A percentile compares a stretch with the other conserved stretches of the same genome.
These are phyloP conservation scores for Rissa tridactyla DNA, from an alignment of 2,113 vertebrate genomes.

Conservation along the genomic window DNA sequence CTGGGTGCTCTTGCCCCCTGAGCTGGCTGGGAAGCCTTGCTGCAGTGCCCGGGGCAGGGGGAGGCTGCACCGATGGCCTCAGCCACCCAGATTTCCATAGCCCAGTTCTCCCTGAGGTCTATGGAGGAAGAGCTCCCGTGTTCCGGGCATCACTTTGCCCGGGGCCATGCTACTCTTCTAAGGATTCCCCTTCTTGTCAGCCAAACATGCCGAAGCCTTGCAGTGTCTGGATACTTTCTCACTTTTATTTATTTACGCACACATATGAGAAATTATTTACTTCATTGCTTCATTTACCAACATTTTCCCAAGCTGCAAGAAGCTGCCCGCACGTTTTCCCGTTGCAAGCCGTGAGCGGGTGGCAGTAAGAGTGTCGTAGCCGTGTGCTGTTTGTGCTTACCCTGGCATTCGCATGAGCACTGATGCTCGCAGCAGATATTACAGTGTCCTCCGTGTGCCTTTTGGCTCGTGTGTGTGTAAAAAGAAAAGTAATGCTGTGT, in stretches of 20 bases:
- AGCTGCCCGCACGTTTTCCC: background rate
- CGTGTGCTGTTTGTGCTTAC: background rate
- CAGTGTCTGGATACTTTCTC: background rate
- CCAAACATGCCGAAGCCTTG: background rate
- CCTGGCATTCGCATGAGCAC: accelerated
- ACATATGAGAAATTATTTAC: background rate
- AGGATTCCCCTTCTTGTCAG: background rate
- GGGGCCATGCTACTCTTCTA: background rate
- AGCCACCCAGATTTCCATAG: background rate
- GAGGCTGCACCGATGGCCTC: background rate
- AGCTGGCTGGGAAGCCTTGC: background rate
- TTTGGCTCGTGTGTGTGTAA: background rate
- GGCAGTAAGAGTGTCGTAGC: background rate
- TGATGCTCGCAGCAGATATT: background rate
- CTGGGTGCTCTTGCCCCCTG: accelerated
- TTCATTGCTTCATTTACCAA: background rate
- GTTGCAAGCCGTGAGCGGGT: accelerated
- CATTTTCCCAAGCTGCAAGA: background rate
- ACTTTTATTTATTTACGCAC: background rate
- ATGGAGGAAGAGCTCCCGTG: background rate
- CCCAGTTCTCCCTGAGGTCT: background rate
- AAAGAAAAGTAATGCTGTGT: background rate
- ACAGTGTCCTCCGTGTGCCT: accelerated
- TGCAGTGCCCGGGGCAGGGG: background rate
- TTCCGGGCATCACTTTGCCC: background rate